phyloP scores from a whole-genome alignment of 2,797 vertebrate species.

The Sciurus carolinensis region DNA sequence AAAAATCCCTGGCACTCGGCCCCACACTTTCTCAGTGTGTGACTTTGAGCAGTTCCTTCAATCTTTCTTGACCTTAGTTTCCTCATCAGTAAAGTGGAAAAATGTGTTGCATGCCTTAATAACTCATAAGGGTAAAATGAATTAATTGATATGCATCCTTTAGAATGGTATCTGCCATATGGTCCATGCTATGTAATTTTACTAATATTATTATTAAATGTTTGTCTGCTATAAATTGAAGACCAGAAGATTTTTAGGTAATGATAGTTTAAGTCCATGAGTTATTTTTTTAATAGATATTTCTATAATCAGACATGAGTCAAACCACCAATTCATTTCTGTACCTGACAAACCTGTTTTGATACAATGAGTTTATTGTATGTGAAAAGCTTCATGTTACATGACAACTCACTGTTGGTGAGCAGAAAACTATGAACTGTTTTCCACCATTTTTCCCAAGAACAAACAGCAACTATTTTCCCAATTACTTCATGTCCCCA shows the following conservation, averaged over 20 bases:
- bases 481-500: neutral
- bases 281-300: neutral
- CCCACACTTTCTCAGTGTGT: neutral
- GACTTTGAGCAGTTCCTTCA: neutral
- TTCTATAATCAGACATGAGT: conserved; percentile 23
- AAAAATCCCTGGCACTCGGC: neutral
- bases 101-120: neutral
- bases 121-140: neutral
- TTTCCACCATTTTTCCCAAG: conserved; percentile 39
- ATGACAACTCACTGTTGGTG: conserved; percentile 49
- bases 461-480: conserved; percentile 46
- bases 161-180: neutral
- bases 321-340: conserved; percentile 7
- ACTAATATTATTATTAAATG: neutral
- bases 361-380: neutral
- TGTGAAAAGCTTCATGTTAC: neutral
- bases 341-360: conserved; percentile 34
- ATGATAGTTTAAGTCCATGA: neutral
- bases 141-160: neutral
- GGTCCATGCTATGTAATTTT: neutral
- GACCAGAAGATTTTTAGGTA: neutral
- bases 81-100: neutral
- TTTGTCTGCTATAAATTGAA: neutral
- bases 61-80: conserved; percentile 3
- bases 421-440: conserved; percentile 3